These are phyloP conservation scores for Argynnis bischoffii DNA, from an alignment of 2,888 invertebrate species.

Conservation along the genomic window DNA sequence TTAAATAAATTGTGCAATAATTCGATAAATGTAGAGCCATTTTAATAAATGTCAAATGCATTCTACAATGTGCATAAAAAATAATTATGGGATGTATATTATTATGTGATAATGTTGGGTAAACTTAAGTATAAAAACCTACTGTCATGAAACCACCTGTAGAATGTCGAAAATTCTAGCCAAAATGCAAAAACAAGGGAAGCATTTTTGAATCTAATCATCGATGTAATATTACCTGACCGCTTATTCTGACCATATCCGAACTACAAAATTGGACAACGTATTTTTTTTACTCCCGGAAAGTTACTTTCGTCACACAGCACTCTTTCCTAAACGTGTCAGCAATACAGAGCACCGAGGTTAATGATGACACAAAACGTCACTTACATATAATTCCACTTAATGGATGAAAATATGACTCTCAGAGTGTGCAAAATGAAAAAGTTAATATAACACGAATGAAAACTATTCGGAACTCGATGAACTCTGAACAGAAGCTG, in stretches of 20 bases:
- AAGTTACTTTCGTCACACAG: conserved; percentile 58
- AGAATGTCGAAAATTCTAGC: conserved; percentile 15
- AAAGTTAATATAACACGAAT: conserved; percentile 56
- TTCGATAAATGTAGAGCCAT: background rate
- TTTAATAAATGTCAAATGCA: no score
- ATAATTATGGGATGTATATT: no score
- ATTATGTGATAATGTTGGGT: background rate
- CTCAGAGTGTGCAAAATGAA: conserved; percentile 52
- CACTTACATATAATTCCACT: conserved; percentile 70
- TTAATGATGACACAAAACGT: conserved; percentile 67
- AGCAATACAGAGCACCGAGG: conserved; percentile 58
- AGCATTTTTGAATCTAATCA: conserved; percentile 17
- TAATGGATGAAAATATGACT: conserved; percentile 50
- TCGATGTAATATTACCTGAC: conserved; percentile 51
- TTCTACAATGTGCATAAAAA: no score
- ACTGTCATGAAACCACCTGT: conserved; percentile 30
- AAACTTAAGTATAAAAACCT: conserved; percentile 3
- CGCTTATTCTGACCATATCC: conserved; percentile 59
- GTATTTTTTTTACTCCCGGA: conserved; percentile 45
- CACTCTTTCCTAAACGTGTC: conserved; percentile 58
- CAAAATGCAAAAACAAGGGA: conserved; percentile 22
- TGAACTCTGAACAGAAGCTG: conserved; percentile 69
- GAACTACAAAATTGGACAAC: conserved; percentile 46
- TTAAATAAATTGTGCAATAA: background rate
- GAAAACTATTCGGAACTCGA: conserved; percentile 49